Evolutionary conservation across 2,888 invertebrate species (phyloP), one percentile per base, ranked within the genome.

Genomic region (Melipona bicolor): DNA sequence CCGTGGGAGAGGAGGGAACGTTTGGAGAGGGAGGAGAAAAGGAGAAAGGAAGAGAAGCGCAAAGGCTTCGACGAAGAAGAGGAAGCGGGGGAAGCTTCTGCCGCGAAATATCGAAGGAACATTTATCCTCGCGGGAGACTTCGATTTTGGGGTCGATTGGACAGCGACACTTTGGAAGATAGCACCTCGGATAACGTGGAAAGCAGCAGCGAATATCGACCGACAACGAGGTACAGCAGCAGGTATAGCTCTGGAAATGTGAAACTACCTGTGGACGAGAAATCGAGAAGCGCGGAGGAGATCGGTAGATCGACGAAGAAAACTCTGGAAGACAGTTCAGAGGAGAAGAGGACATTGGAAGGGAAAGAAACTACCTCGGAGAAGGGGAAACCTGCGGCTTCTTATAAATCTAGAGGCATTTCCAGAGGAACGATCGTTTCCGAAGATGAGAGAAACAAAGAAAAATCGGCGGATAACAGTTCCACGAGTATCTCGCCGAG

Each of bases 1-100:
- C 94, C 94, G 2, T 94, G 94, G 94, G 94, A 94, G 32, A 93
- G 81, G 50, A 89, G 93, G 77, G 92, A 91, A 52, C 91, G 92
- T 75, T 79, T 92, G 67, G 89, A 88, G 0, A 86, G 72, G n/a
- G 90, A 92, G 36, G 74, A 81, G 32, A 84, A 50, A 49, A 82
- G 68, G 15, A 84, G 54, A 32, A 77, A 78, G 67, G 79, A 84
- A 19, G 71, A 69, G 36, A 73, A 77, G 21, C 74, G 84, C 32
- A 86, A 72, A 61, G 82, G 77, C 56, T 83, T 81, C 6, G 87
- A 90, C 21, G 71, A 75, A 5, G 88, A 88, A 0, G 85, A 90
- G 3, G 86, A 87, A 2, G 84, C 87, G 3, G 89, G 92, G 17
- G 87, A 86, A 6, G 79, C 77, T 2, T 81, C 84, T 13, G 68